Evolutionary conservation across 2,797 vertebrate species (phyloP).

Genomic region (Gorsachius magnificus): DNA sequence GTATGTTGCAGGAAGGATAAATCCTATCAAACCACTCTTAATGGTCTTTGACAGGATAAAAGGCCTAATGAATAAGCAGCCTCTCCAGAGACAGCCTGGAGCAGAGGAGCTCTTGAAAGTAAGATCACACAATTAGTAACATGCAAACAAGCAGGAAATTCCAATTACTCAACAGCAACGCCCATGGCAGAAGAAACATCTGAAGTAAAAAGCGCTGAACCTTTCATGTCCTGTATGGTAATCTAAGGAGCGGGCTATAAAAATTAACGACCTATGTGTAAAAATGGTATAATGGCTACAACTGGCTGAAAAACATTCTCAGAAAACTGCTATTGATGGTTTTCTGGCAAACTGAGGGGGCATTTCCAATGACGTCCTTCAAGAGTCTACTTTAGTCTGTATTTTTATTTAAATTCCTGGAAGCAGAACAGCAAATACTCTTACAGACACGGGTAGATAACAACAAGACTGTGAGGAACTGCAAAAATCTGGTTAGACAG

Average conservation of each 20-base stretch:
- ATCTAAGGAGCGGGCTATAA: background rate
- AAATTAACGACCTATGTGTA: background rate
- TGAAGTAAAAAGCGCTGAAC: background rate
- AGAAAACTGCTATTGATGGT: background rate
- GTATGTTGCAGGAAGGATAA: background rate
- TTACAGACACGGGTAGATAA: background rate
- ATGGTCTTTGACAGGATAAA: slow-evolving; percentile 29
- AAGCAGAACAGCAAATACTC: background rate
- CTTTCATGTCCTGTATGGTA: background rate
- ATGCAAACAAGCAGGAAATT: slow-evolving; percentile 55
- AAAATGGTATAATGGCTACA: background rate
- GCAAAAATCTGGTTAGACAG: background rate
- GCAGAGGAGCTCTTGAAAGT: background rate
- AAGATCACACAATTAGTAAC: slow-evolving; percentile 30
- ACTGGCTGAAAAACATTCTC: background rate
- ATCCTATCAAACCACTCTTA: background rate
- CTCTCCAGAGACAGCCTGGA: background rate
- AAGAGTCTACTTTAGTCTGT: background rate
- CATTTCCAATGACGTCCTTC: background rate
- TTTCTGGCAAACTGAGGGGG: background rate
- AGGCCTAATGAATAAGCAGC: slow-evolving; percentile 15
- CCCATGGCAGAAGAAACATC: background rate
- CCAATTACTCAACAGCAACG: slow-evolving; percentile 15
- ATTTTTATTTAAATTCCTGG: background rate
- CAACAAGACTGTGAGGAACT: background rate